Evolutionary conservation across 2,888 invertebrate genomes (phyloP), one percentile per base, ranked within the genome.

Genomic region (Norana najaformis): DNA sequence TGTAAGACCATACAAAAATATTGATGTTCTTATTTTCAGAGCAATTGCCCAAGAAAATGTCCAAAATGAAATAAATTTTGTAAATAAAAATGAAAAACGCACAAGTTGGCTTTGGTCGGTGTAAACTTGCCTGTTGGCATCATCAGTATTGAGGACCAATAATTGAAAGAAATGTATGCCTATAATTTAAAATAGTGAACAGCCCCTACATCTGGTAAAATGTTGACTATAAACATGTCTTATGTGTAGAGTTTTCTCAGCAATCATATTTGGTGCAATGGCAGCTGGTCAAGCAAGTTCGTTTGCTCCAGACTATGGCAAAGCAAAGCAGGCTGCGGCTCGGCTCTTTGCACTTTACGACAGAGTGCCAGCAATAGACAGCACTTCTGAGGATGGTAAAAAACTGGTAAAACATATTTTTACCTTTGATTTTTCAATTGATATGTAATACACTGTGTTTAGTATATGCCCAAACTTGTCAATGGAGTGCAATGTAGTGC

Each of bases 231-330:
- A 18, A 88, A 18, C 16, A 20, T 91, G 13, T 94, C 92, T 92
- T 90, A 13, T 90, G 85, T 91, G 14, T 92, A 94, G 94, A 89
- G 94, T 94, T 18, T 94, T 94, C 92, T 82, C 92, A 11, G 92
- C 94, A 41, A 93, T 94, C 38, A 92, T 93, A 14, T 94, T 94
- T 91, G 93, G 93, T 41, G 93, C 93, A n/a, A 93, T 94, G 93
- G 92, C 93, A 35, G 91, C 93, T 35, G 94, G 94, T 14, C 92
- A 93, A 90, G 92, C 93, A 23, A 91, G 92, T 88, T 91, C 93
- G 13, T 91, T 92, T 69, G 92, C 93, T 3, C 94, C 94, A n/a
- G 94, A 94, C 85, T 93, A 93, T 88, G 92, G 91, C 16, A 94
- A 94, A 89, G 94, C 93, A 6, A 93, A 93, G 89, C 35, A 91